A percentile compares a stretch with the other conserved stretches of the same genome.
Evolutionary conservation across 2,113 vertebrate genomes (phyloP).

Genomic region (Clarias gariepinus): DNA sequence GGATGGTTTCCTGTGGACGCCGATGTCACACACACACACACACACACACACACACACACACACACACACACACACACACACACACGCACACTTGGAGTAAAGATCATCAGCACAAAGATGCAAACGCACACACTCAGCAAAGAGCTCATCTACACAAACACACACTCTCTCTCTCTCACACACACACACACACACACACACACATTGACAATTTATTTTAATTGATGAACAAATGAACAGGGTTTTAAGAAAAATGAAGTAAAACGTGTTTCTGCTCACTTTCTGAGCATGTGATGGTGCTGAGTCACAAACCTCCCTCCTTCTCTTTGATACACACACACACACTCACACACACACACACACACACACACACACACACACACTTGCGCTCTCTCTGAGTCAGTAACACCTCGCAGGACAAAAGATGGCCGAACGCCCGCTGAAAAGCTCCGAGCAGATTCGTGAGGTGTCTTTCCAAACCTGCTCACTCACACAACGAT

Average conservation of each 20-base stretch:
- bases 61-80: constrained; percentile 2
- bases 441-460: neutral
- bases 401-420: constrained; percentile 39
- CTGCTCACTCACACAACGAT: constrained; percentile 4
- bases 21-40: constrained; percentile 23
- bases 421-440: constrained; percentile 31
- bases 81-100: neutral
- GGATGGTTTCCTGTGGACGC: constrained; percentile 35
- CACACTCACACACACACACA: constrained; percentile 8
- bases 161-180: neutral
- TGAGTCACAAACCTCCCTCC: constrained; percentile 30
- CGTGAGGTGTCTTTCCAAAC: constrained; percentile 17
- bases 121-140: neutral
- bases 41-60: constrained; percentile 8
- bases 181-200: constrained; percentile 1
- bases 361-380: constrained; percentile 6
- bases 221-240: neutral
- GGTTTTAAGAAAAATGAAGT: neutral
- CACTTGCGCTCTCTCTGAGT: constrained; percentile 7
- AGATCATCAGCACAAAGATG: neutral
- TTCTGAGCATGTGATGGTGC: neutral
- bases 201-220: no score
- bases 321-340: neutral
- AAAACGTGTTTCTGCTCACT: constrained; percentile 2
- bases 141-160: neutral